Conservation (phyloP, 2,888 invertebrate species). For the Callimorpha dominula region DNA sequence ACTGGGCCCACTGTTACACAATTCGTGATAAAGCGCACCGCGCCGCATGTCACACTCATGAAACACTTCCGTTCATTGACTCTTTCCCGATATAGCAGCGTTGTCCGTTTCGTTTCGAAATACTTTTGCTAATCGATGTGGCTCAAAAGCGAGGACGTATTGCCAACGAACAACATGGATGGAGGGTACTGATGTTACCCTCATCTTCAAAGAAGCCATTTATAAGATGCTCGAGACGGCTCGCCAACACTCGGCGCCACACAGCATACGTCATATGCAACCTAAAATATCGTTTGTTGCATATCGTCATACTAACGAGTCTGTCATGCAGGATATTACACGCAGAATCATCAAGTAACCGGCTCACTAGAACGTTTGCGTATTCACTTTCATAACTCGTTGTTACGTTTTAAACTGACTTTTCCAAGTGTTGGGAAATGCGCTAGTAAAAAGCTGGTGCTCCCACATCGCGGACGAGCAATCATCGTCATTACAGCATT, state of each 20-base stretch:
- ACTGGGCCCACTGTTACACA: constrained; percentile 77
- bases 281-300: constrained; percentile 56
- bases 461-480: constrained; percentile 80
- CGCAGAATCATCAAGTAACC: constrained; percentile 69
- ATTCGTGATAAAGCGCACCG: constrained; percentile 79
- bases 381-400: constrained; percentile 82
- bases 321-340: constrained; percentile 73
- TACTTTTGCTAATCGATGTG: constrained; percentile 69
- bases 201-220: constrained; percentile 47
- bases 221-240: constrained; percentile 24
- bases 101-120: constrained; percentile 73
- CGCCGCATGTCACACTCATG: constrained; percentile 83
- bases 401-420: constrained; percentile 80
- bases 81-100: constrained; percentile 83
- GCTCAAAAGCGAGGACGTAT: constrained; percentile 65
- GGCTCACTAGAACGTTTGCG: constrained; percentile 73
- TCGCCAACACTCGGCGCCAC: constrained; percentile 53
- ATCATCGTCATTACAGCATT: constrained; percentile 71
- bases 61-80: constrained; percentile 87
- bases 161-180: constrained; percentile 50
- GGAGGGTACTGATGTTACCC: too few relatives aligned
- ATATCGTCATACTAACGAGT: constrained; percentile 60
- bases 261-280: constrained; percentile 28
- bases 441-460: constrained; percentile 76
- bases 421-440: constrained; percentile 82